A percentile compares a stretch with the other conserved stretches of the same genome.
Conservation (phyloP, 1,140 invertebrate species). For the Lamellibrachia luymesi region DNA sequence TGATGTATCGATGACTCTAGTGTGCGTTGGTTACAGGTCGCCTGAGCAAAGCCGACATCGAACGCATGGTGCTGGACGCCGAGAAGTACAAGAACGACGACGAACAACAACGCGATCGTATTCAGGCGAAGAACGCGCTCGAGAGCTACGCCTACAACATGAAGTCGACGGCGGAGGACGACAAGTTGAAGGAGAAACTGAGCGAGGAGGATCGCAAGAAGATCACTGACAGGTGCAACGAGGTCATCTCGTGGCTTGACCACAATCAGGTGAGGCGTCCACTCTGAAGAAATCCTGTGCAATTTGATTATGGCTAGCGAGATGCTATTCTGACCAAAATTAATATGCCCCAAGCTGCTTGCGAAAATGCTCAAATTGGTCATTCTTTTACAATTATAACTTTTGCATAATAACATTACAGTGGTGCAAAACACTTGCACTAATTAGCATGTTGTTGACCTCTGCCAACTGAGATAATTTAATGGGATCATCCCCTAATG, state of each 20-base stretch:
- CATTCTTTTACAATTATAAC: background rate
- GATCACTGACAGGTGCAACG: conserved; percentile 87
- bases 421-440: background rate
- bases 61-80: conserved; percentile 97
- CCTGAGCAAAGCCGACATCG: conserved; percentile 93
- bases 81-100: conserved; percentile 87
- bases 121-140: conserved; percentile 84
- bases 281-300: background rate
- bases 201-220: conserved; percentile 80
- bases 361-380: background rate
- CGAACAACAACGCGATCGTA: conserved; percentile 80
- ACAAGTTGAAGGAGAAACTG: conserved; percentile 67
- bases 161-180: conserved; percentile 80
- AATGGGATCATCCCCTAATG: background rate
- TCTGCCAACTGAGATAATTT: background rate
- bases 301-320: background rate
- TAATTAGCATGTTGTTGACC: background rate
- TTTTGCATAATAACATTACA: background rate
- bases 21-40: conserved; percentile 60
- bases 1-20: too few species aligned
- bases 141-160: conserved; percentile 96
- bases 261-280: conserved; percentile 68
- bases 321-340: background rate
- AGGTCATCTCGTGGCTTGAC: conserved; percentile 92
- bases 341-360: background rate